These are phyloP conservation scores for Pristis pectinata DNA, from an alignment of 2,797 vertebrate species.

Conservation along the genomic window DNA sequence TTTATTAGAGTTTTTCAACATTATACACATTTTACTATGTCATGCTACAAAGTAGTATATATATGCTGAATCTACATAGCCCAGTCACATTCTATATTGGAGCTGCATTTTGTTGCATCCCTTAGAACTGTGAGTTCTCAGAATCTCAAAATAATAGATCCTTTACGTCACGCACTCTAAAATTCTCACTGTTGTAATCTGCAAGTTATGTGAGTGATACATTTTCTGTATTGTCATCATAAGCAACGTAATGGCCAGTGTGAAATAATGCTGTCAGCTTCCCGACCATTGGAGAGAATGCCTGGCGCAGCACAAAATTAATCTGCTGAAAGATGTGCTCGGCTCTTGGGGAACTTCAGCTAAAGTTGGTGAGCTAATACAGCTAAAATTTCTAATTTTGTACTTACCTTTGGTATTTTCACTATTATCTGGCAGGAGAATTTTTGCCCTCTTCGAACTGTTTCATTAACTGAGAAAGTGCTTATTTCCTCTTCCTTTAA, in stretches of 20 bases:
- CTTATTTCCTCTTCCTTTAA: not conserved
- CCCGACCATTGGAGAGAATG: not conserved
- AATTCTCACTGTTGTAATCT: not conserved
- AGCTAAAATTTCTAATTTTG: not conserved
- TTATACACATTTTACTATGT: not conserved
- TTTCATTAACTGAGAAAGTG: not conserved
- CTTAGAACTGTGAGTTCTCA: not conserved
- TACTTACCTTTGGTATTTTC: not conserved
- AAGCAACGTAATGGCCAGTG: too few relatives aligned
- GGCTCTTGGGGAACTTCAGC: not conserved
- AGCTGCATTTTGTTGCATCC: conserved; percentile 3
- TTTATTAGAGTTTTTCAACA: not conserved
- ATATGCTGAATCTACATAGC: not conserved
- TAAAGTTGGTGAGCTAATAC: not conserved
- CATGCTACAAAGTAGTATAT: not conserved
- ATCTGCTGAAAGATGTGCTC: not conserved
- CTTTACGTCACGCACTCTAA: not conserved
- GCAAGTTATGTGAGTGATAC: not conserved
- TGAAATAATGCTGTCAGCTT: not conserved
- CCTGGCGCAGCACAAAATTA: not conserved
- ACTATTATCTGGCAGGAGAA: not conserved
- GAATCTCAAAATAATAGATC: not conserved
- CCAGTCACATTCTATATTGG: not conserved
- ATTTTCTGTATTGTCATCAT: not conserved
- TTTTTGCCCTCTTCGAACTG: not conserved